Conservation (phyloP, 2,797 vertebrate species). For the Phataginus tetradactyla region DNA sequence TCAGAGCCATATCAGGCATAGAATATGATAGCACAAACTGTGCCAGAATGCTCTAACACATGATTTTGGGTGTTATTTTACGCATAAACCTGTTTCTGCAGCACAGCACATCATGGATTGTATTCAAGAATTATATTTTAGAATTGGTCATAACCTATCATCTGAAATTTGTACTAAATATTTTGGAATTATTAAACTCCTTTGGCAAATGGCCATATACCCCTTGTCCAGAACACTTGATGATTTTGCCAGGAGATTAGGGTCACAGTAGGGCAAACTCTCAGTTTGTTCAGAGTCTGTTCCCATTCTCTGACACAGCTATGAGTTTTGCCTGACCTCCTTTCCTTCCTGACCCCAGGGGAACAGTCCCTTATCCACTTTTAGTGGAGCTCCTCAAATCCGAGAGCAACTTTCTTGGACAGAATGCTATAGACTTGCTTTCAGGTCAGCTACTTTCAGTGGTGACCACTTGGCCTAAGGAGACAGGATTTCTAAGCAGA, state of each 20-base stretch:
- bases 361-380: neutral
- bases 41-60: neutral
- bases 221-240: neutral
- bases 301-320: neutral
- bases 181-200: neutral
- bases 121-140: constrained; percentile 44
- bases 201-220: constrained; percentile 18
- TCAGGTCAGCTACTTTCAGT: neutral
- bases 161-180: constrained; percentile 26
- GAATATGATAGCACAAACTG: neutral
- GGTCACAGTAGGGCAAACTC: neutral
- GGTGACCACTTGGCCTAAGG: neutral
- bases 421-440: neutral
- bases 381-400: neutral
- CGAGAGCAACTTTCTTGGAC: neutral
- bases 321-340: neutral
- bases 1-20: neutral
- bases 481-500: neutral
- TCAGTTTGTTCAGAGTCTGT: neutral
- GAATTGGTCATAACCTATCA: neutral
- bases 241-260: neutral
- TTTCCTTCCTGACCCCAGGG: neutral
- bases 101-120: neutral
- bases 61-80: constrained; percentile 42
- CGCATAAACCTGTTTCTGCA: constrained; percentile 30